A percentile compares a stretch with the other conserved stretches of the same genome.
phyloP scores from a whole-genome alignment of 2,797 vertebrate genomes.

The Muscicapa striata region DNA sequence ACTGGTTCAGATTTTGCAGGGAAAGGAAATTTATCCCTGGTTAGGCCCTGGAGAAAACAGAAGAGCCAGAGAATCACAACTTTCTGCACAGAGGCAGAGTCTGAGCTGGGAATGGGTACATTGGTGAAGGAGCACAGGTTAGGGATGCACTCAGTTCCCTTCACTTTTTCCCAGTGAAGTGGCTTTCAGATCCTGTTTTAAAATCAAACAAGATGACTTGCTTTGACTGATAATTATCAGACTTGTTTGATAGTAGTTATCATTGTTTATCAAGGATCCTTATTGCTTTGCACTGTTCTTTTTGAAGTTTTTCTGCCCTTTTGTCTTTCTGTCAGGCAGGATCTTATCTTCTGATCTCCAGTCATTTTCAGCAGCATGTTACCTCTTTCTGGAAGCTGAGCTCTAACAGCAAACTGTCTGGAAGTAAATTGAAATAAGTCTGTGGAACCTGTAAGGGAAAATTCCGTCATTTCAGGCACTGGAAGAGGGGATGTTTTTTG shows the following conservation, averaged over 20 bases:
- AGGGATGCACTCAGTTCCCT: background rate
- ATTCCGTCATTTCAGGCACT: background rate
- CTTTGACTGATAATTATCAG: background rate
- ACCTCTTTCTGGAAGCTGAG: background rate
- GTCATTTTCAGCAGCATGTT: background rate
- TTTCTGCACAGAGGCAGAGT: background rate
- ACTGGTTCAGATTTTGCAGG: background rate
- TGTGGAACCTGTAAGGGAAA: background rate
- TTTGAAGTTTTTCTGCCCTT: background rate
- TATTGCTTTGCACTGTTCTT: background rate
- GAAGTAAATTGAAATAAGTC: background rate
- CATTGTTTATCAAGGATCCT: background rate
- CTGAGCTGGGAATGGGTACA: background rate
- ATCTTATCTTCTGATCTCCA: background rate
- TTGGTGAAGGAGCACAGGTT: background rate
- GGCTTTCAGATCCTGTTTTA: background rate
- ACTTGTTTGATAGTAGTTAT: background rate
- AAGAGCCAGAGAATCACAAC: accelerated
- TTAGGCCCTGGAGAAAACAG: background rate
- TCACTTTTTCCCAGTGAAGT: background rate
- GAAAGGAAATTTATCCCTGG: background rate
- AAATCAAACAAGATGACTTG: background rate
- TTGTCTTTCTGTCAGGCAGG: background rate
- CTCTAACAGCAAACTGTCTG: background rate
- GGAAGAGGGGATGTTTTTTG: background rate